Evolutionary conservation across 23 tunicate species (phyloP).

Genomic region (Trididemnum nubilum): DNA sequence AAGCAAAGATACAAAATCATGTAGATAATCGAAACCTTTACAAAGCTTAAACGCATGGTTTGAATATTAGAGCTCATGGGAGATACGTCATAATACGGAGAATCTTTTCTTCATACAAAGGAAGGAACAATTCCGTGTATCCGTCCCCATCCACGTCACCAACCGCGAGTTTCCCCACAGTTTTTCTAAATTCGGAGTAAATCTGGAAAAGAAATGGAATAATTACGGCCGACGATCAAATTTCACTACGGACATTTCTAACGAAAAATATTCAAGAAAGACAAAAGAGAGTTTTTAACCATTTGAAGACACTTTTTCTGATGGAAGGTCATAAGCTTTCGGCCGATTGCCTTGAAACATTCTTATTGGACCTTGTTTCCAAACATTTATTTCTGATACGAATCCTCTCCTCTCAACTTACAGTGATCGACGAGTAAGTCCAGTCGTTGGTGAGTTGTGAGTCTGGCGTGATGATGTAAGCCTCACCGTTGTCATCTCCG

Average conservation of each 20-base stretch:
- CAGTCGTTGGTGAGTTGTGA: slow-evolving; percentile 53
- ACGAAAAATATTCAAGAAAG: too few species aligned
- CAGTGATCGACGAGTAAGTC: slow-evolving; percentile 43
- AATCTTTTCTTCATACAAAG: slow-evolving; percentile 48
- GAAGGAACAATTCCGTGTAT: slow-evolving; percentile 57
- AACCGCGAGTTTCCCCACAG: slow-evolving; percentile 78
- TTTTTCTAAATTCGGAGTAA: slow-evolving; percentile 49
- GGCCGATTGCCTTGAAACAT: too few species aligned
- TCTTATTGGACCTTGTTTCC: too few species aligned
- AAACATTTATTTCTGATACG: too few species aligned
- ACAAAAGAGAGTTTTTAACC: too few species aligned
- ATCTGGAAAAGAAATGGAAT: slow-evolving; percentile 28
- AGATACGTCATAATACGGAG: slow-evolving; percentile 74
- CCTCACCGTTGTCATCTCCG: slow-evolving; percentile 97
- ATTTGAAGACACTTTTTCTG: too few species aligned
- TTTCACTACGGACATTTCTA: too few species aligned
- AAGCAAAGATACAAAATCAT: too few species aligned
- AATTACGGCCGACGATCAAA: too few species aligned
- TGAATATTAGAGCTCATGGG: too few species aligned
- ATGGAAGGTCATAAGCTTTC: not conserved
- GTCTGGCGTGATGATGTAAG: slow-evolving; percentile 54
- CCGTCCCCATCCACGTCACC: slow-evolving; percentile 85
- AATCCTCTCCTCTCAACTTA: not conserved
- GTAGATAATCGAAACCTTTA: too few species aligned
- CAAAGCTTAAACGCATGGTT: too few species aligned